Evolutionary conservation across 2,888 invertebrate genomes (phyloP).

Genomic region (Eucriotettix oculatus): DNA sequence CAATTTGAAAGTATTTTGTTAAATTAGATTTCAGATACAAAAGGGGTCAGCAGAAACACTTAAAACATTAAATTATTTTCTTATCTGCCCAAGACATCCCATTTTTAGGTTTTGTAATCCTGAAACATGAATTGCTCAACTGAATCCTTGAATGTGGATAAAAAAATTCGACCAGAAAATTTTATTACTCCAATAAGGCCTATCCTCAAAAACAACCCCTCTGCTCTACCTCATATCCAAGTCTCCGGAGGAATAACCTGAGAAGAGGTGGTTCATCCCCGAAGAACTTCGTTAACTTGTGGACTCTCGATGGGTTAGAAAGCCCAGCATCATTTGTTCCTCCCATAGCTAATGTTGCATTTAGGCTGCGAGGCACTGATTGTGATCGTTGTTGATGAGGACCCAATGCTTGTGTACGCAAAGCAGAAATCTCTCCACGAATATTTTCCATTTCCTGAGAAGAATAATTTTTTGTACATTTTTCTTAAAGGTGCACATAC

Average conservation of each 20-base stretch:
- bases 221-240: conserved; percentile 70
- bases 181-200: too few species aligned
- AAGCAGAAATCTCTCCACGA: conserved; percentile 60
- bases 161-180: too few species aligned
- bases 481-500: too few species aligned
- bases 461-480: conserved; percentile 6
- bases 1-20: too few species aligned
- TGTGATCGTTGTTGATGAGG: conserved; percentile 36
- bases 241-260: conserved; percentile 72
- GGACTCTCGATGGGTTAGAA: conserved; percentile 73
- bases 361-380: conserved; percentile 36
- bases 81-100: too few species aligned
- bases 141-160: too few species aligned
- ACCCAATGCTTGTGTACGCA: conserved; percentile 45
- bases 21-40: too few species aligned
- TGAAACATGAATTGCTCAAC: neutral
- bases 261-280: conserved; percentile 84
- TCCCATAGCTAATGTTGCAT: conserved; percentile 10
- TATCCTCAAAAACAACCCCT: neutral
- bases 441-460: conserved; percentile 71
- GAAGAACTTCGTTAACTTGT: conserved; percentile 83
- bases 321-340: conserved; percentile 34
- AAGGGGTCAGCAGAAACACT: too few species aligned
- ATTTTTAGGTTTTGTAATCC: neutral
- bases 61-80: too few species aligned